Evolutionary conservation across 2,888 invertebrate genomes (phyloP), one percentile per base, ranked within the genome.

Genomic region (Ormia ochracea): DNA sequence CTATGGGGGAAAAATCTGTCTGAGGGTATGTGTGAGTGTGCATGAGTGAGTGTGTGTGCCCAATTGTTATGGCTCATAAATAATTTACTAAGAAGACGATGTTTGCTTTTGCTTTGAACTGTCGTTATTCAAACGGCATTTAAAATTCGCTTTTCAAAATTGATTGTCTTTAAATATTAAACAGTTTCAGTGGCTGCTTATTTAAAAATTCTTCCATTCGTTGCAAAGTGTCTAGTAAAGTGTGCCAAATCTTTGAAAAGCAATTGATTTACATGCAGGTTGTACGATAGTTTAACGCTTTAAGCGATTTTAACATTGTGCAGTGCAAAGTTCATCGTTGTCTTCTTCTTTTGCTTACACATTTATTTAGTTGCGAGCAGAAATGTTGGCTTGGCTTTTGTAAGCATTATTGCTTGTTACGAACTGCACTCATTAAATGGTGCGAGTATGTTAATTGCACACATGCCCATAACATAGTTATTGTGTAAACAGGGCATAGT

Each of bases 41-140:
- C n/a, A n/a, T n/a, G n/a, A n/a, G n/a, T n/a, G n/a, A n/a, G n/a
- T n/a, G n/a, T n/a, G 63, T 63, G 73, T 63, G 68, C 33, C 68
- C 73, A 69, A 78, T 68, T 69, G 73, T 63, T 54, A 52, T 63
- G 73, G 33, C 63, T 68, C 73, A 78, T 78, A 78, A 78, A 69
- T 63, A 63, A 58, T 68, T 65, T 70, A 65, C 68, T 58, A 66
- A 72, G 33, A 73, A 73, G 50, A 41, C 38, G 26, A 48, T 45
- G 7, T 7, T 38, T 12, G 21, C n/a, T 9, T 38, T 38, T 21
- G 23, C 9, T 17, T 23, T 38, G 3, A 12, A 6, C 17, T 63
- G 33, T 33, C 31, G 45, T 9, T 48, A 50, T 50, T 48, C 58
- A 48, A 69, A 58, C 36, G 48, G 36, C 36, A 58, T 69, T 45